Conservation (phyloP, 1,140 invertebrate species). For the Brachionus koreanus region DNA sequence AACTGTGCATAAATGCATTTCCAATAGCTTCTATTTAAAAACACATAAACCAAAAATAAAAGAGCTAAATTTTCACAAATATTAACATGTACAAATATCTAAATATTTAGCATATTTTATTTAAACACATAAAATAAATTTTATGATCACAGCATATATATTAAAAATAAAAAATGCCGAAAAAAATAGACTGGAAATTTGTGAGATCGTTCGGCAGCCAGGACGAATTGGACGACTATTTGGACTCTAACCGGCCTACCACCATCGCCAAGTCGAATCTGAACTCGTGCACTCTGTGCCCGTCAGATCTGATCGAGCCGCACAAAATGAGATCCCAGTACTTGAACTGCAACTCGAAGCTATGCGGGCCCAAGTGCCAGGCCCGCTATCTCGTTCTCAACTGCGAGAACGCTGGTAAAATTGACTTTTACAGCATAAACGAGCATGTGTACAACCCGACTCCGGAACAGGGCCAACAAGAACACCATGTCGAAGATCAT, state of each 20-base stretch:
- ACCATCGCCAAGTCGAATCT: conserved; percentile 16
- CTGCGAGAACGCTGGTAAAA: conserved; percentile 8
- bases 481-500: background rate
- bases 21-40: background rate
- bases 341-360: conserved; percentile 11
- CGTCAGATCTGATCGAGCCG: background rate
- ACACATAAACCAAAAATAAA: background rate
- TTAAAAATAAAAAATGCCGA: background rate
- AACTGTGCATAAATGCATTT: background rate
- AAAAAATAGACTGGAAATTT: conserved; percentile 33
- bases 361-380: background rate
- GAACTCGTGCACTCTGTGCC: background rate
- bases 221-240: background rate
- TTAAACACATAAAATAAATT: background rate
- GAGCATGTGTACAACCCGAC: background rate
- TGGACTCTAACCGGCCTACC: background rate
- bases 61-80: background rate
- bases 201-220: background rate
- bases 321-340: conserved; percentile 27
- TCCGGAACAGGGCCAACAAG: background rate
- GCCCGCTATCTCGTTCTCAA: background rate
- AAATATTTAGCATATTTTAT: background rate
- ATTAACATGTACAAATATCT: background rate
- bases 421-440: conserved; percentile 11
- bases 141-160: background rate